Base-by-base conservation (phyloP, 2,113 vertebrate genomes). In the Cynopterus brachyotis region DNA sequence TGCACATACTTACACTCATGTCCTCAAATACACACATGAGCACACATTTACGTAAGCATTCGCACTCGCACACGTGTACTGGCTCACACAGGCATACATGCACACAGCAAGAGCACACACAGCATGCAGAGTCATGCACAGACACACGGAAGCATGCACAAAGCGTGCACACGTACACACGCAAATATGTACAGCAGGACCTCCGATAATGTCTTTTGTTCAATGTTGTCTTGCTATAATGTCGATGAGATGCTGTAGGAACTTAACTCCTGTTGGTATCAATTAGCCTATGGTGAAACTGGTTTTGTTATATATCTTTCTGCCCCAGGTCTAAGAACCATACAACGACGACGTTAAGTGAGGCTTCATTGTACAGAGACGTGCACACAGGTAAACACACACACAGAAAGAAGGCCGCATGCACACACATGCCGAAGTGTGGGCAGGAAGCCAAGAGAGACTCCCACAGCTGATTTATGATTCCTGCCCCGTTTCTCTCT, bases 41-140 rank as follows among this genome's bases (percentile, higher is more conserved):
- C 26, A 35, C 20, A 35, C 47, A 26, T 9, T 85, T 40, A 17
- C 13, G 50, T 32, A 64, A 53, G 72, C 11, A 4, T 24, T 30
- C 45, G 53, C 0, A 2, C 35, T 45, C 35, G 53, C 32, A 12
- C 1, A 17, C 0, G 5, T 59, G 11, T 3, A 37, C 6, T 2
- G 0, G 6, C 42, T 79, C 40, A 47, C 70, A 83, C 6, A n/a
- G 50, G 70, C 3, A 3, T 20, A 12, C 72, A 16, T 32, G 62
- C 26, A 50, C 11, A 64, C 0, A 10, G 47, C 28, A 70, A 32
- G 50, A 26, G 75, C 32, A 53, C 60, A 37, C 6, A 5, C 1
- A 19, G 55, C 22, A 0, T n/a, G 28, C 0, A 3, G 0, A 7
- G 67, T 22, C 9, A 3, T 4, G 12, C 24, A 12, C 17, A 42